A percentile compares a stretch with the other conserved stretches of the same genome.
Conservation (phyloP, 2,113 vertebrate genomes). For the Anolis carolinensis region DNA sequence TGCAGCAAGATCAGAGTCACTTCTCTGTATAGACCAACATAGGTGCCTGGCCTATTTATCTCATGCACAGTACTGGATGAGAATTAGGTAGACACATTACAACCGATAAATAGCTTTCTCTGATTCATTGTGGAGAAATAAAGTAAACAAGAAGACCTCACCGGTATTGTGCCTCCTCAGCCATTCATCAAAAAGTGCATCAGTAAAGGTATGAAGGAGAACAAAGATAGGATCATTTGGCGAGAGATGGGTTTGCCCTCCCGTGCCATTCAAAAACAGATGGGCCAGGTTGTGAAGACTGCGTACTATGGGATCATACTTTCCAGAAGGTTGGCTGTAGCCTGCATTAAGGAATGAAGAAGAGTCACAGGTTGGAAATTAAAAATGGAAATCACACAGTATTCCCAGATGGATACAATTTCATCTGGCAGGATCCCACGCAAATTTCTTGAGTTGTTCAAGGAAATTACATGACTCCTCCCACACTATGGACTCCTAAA, state of each 20-base stretch:
- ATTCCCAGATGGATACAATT: background rate
- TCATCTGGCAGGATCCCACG: background rate
- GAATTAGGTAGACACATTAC: background rate
- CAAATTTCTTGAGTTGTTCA: conserved; percentile 23
- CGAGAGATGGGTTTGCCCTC: conserved; percentile 95
- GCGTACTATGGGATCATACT: conserved; percentile 89
- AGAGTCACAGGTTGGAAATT: conserved; percentile 30
- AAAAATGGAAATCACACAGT: background rate
- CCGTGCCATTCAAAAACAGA: conserved; percentile 95
- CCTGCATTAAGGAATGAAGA: conserved; percentile 75
- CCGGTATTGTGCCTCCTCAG: conserved; percentile 87
- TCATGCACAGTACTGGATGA: background rate
- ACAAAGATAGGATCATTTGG: conserved; percentile 98
- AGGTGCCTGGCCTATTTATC: background rate
- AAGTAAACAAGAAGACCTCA: conserved; percentile 60
- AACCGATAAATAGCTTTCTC: background rate
- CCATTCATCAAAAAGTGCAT: conserved; percentile 98
- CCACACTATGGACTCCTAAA: background rate
- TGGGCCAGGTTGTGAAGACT: conserved; percentile 98
- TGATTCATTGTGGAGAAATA: conserved; percentile 12
- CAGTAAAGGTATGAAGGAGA: conserved; percentile 94
- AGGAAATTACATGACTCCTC: background rate
- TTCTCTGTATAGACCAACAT: background rate
- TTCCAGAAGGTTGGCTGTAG: conserved; percentile 91
- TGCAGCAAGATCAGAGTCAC: background rate